Evolutionary conservation across 2,797 vertebrate genomes (phyloP).

Genomic region (Tokudaia tokunoshimensis): DNA sequence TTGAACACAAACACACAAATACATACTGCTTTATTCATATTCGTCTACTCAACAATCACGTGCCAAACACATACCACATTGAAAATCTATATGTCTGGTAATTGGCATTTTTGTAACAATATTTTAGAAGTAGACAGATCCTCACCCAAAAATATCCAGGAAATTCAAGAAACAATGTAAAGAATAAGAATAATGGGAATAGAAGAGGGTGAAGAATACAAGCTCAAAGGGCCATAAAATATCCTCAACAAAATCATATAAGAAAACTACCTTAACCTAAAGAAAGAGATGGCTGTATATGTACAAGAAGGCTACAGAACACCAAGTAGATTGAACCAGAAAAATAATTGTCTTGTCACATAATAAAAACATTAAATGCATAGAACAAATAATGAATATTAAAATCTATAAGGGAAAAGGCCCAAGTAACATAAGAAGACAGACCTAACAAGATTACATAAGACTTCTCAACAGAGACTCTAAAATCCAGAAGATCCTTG

Average conservation of each 20-base stretch:
- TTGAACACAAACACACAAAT: not conserved
- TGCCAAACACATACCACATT: not conserved
- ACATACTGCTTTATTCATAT: not conserved
- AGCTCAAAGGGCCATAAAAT: not conserved
- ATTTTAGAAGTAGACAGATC: not conserved
- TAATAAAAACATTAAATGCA: no score
- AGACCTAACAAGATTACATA: no score
- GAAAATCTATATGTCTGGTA: not conserved
- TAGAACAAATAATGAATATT: no score
- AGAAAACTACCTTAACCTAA: not conserved
- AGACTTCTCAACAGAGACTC: no score
- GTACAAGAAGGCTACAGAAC: not conserved
- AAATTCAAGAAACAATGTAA: not conserved
- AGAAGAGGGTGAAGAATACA: not conserved
- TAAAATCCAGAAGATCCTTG: no score
- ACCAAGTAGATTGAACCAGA: not conserved
- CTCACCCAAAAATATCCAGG: not conserved
- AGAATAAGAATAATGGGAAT: not conserved
- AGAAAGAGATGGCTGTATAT: not conserved
- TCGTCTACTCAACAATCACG: not conserved
- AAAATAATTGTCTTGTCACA: no score
- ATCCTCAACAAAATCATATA: not conserved
- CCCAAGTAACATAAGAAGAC: no score
- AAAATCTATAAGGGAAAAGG: no score
- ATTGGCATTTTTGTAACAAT: not conserved